phyloP scores from a whole-genome alignment of 1,140 invertebrate species.

The Paraescarpia echinospica region DNA sequence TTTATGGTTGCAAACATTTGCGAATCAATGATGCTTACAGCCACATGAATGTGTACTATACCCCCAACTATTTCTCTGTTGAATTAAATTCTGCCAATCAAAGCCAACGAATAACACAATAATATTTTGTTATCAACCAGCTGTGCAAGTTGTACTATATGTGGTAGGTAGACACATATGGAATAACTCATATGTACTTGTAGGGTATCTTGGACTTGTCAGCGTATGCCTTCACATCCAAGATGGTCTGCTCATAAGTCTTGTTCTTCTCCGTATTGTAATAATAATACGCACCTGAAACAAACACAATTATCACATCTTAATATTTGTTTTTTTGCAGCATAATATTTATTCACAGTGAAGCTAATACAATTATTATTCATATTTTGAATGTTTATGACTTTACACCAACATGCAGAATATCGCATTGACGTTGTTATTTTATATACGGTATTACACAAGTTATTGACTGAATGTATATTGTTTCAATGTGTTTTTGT shows the following conservation, averaged over 20 bases:
- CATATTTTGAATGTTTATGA: neutral
- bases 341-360: neutral
- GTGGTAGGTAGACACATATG: neutral
- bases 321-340: neutral
- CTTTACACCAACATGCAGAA: neutral
- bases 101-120: no score
- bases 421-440: neutral
- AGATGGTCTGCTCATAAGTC: conserved; percentile 40
- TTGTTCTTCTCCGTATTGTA: conserved; percentile 39
- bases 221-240: conserved; percentile 33
- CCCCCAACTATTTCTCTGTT: neutral
- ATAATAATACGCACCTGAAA: conserved; percentile 42
- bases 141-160: neutral
- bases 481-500: no score
- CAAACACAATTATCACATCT: neutral
- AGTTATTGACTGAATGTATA: no score
- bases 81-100: neutral
- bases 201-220: conserved; percentile 35
- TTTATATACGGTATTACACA: no score
- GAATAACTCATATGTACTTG: conserved; percentile 28
- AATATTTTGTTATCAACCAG: neutral
- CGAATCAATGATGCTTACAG: neutral
- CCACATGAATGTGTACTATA: neutral
- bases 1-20: neutral
- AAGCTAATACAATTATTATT: neutral